Evolutionary conservation across 1,140 invertebrate species (phyloP).

Genomic region (Harpegnathos saltator): DNA sequence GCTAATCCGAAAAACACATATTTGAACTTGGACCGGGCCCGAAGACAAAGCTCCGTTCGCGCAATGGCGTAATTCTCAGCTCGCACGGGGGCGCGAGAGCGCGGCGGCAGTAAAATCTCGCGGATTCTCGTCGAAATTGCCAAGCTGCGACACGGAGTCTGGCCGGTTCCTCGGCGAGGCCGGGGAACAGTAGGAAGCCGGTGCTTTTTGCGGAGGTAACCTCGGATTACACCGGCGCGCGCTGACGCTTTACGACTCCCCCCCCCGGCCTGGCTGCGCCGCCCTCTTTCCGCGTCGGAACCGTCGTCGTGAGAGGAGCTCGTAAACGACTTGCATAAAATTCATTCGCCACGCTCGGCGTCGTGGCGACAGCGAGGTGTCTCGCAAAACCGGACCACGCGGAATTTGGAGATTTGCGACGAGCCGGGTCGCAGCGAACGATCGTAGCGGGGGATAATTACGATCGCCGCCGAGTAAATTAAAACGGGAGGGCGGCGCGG

Average conservation of each 20-base stretch:
- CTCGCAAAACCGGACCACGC: slow-evolving; percentile 48
- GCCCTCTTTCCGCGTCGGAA: not conserved
- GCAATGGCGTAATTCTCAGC: slow-evolving; percentile 6
- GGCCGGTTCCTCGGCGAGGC: slow-evolving; percentile 18
- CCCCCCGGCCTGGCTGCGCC: too few species aligned
- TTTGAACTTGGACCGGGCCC: not conserved
- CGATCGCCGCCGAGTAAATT: slow-evolving; percentile 51
- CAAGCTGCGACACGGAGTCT: not conserved
- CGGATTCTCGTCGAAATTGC: slow-evolving; percentile 11
- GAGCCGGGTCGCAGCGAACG: not conserved
- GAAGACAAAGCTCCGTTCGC: slow-evolving; percentile 31
- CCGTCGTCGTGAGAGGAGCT: slow-evolving; percentile 67
- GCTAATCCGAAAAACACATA: slow-evolving; percentile 32
- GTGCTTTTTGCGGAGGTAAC: slow-evolving; percentile 65
- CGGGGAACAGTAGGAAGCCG: not conserved
- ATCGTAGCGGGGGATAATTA: slow-evolving; percentile 18
- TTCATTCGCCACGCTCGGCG: slow-evolving; percentile 71
- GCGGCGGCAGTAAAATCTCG: not conserved
- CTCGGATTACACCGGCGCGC: slow-evolving; percentile 58
- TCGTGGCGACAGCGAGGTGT: slow-evolving; percentile 18
- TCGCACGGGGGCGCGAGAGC: not conserved
- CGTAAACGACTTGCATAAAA: slow-evolving; percentile 78
- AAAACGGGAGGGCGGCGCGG: slow-evolving; percentile 10
- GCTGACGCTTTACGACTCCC: slow-evolving; percentile 70
- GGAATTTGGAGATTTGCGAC: slow-evolving; percentile 23